Conservation (phyloP, 1,140 invertebrate genomes). For the Atta texana region DNA sequence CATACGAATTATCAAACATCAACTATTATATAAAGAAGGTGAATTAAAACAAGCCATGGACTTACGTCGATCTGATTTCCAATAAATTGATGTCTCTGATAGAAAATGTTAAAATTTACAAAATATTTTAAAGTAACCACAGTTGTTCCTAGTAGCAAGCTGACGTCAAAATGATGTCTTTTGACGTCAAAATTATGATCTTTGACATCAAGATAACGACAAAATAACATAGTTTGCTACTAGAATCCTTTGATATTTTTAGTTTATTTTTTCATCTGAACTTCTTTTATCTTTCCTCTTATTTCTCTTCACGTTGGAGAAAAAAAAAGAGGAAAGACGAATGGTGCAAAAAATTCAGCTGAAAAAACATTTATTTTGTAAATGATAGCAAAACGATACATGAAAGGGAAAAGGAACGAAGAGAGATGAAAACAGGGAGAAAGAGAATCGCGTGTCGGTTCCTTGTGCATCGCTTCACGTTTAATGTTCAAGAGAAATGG, state of each 20-base stretch:
- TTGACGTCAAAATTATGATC: no score
- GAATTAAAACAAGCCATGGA: not conserved
- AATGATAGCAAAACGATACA: not conserved
- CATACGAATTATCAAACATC: not conserved
- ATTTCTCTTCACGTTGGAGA: no score
- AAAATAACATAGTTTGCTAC: no score
- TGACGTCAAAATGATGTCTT: no score
- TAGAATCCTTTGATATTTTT: no score
- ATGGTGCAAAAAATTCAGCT: no score
- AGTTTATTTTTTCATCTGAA: no score
- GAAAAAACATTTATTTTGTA: no score
- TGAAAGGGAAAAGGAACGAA: not conserved
- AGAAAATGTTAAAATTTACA: not conserved
- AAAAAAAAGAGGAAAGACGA: no score
- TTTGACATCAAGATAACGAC: no score
- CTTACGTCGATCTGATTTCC: not conserved
- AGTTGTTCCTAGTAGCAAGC: no score
- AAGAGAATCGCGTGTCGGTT: conserved; percentile 52
- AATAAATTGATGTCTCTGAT: not conserved
- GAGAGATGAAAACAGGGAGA: conserved; percentile 59
- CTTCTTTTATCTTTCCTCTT: no score
- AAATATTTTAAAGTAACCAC: not conserved
- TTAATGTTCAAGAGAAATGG: conserved; percentile 51
- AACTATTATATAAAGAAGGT: not conserved
- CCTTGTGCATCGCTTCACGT: not conserved